Evolutionary conservation across 2,888 invertebrate genomes (phyloP), one percentile per base, ranked within the genome.

Genomic region (Dysmachus trigonus): DNA sequence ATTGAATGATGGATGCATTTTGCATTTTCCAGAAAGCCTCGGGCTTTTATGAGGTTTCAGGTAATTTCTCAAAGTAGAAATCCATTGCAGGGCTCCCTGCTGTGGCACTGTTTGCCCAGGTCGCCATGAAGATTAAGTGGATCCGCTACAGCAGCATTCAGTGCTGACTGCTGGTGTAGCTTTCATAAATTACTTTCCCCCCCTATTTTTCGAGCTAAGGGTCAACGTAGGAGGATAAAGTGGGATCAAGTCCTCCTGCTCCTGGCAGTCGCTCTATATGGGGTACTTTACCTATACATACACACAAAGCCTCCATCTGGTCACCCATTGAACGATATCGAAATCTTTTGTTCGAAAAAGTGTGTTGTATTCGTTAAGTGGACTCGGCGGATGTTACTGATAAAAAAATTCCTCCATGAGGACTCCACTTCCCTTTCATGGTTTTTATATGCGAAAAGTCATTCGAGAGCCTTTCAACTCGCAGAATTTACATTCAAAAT

Each of bases 1-100:
- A 35, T 31, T 74, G 18, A 74, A 35, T 74, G 74, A 76, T 76
- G 76, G 76, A 76, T 76, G 76, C 76, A 76, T 35, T 76, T 76
- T 76, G 38, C 38, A 76, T 76, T 76, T 76, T 10, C 18, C n/a
- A 76, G 38, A 38, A 76, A 76, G 38, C 76, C 76, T 38, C 76
- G 38, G 22, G 38, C 76, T 76, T 76, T 76, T 18, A 76, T 35
- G 41, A 41, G 38, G 35, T 41, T 76, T 76, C 76, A 76, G 76
- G 76, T 76, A 76, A 76, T 76, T 76, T 76, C 38, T 76, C 76
- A 76, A 76, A 22, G 76, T 33, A 22, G 6, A 62, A 62, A 76
- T 76, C 76, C 38, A 76, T 76, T 76, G 33, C 35, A 76, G 76
- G 38, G 22, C 76, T 62, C 62, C 62, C 62, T 62, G 62, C 62